phyloP scores from a whole-genome alignment of 2,888 invertebrate genomes.

The Leucophenga maculata region DNA sequence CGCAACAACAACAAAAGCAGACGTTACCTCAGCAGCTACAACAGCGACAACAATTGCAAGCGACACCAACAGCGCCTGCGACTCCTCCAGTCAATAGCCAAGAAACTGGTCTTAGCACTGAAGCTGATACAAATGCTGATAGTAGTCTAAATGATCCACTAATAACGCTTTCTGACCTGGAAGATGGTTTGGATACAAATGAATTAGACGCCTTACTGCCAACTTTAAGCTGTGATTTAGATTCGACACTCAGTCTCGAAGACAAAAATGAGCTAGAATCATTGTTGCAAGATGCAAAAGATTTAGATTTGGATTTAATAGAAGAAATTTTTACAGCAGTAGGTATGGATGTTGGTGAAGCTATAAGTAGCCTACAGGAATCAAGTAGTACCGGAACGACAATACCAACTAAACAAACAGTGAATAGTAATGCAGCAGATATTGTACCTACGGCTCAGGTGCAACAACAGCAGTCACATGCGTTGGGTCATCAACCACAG shows the following conservation, averaged over 20 bases:
- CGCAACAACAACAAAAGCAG: slow-evolving; percentile 26
- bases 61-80: slow-evolving; percentile 29
- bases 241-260: slow-evolving; percentile 69
- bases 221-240: slow-evolving; percentile 75
- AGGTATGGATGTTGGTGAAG: slow-evolving; percentile 61
- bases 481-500: slow-evolving; percentile 35
- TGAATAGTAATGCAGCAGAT: slow-evolving; percentile 32
- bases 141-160: slow-evolving; percentile 57
- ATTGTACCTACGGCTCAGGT: slow-evolving; percentile 34
- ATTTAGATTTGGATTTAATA: slow-evolving; percentile 71
- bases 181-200: slow-evolving; percentile 68
- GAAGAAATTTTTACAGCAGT: slow-evolving; percentile 73
- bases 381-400: slow-evolving; percentile 32
- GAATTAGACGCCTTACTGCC: slow-evolving; percentile 80
- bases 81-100: slow-evolving; percentile 28
- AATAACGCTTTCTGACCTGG: slow-evolving; percentile 65
- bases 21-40: slow-evolving; percentile 33
- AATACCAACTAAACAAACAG: slow-evolving; percentile 40
- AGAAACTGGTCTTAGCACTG: slow-evolving; percentile 22
- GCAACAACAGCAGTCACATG: slow-evolving; percentile 33
- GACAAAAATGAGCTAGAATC: slow-evolving; percentile 71
- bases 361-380: slow-evolving; percentile 53
- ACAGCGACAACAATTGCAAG: slow-evolving; percentile 28
- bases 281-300: slow-evolving; percentile 70
- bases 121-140: slow-evolving; percentile 24